A percentile compares a stretch with the other conserved stretches of the same genome.
Evolutionary conservation across 2,888 invertebrate species (phyloP).

Genomic region (Eurytoma adleriae): DNA sequence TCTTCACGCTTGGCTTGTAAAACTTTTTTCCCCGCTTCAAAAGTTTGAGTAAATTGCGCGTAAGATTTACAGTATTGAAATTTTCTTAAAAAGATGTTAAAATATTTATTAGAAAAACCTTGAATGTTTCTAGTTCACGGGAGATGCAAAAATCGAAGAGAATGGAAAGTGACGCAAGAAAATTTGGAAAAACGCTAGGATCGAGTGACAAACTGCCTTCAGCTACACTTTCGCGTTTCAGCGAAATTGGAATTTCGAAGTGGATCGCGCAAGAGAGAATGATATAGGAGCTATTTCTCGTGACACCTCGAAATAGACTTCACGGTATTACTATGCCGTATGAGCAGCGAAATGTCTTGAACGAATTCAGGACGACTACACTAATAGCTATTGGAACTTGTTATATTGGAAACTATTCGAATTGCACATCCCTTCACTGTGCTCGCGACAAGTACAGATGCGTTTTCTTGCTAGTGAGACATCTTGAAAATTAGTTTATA

Average conservation of each 20-base stretch:
- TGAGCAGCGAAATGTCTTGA: slow-evolving; percentile 61
- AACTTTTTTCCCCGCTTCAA: neutral
- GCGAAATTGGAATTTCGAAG: slow-evolving; percentile 71
- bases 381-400: slow-evolving; percentile 58
- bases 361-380: slow-evolving; percentile 51
- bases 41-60: neutral
- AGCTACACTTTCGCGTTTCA: slow-evolving; percentile 58
- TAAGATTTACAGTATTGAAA: neutral
- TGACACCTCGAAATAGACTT: slow-evolving; percentile 72
- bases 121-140: no score
- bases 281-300: slow-evolving; percentile 71
- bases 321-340: slow-evolving; percentile 64
- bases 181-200: slow-evolving; percentile 45
- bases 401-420: slow-evolving; percentile 63
- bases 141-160: neutral
- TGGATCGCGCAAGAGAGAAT: slow-evolving; percentile 66
- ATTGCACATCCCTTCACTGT: slow-evolving; percentile 27
- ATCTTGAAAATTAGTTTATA: no score
- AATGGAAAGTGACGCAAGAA: neutral
- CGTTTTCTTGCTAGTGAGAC: no score
- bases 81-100: no score
- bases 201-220: slow-evolving; percentile 56
- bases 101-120: no score
- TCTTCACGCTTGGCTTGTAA: slow-evolving; percentile 58
- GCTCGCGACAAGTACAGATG: no score